Percentiles rank a stretch among this genome's conserved stretches.
Evolutionary conservation across 2,888 invertebrate genomes (phyloP).

Genomic region (Acrobasis suavella): DNA sequence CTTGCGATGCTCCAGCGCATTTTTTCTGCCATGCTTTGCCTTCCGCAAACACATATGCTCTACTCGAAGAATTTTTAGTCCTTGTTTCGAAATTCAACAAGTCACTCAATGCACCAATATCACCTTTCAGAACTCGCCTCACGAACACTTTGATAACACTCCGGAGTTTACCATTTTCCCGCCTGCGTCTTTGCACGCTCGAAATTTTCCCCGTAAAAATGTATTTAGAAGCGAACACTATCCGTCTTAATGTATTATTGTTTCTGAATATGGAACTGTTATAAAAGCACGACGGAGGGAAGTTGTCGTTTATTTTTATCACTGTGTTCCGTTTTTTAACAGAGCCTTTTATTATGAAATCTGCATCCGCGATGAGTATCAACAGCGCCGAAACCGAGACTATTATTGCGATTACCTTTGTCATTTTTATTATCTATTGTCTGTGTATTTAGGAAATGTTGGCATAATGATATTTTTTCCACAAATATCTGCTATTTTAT

Average conservation of each 20-base stretch:
- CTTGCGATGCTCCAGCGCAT: conserved; percentile 48
- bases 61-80: conserved; percentile 67
- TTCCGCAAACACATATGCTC: conserved; percentile 68
- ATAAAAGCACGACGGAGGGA: conserved; percentile 60
- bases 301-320: conserved; percentile 65
- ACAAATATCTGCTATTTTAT: conserved; percentile 22
- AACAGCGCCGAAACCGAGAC: conserved; percentile 44
- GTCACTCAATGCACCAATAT: conserved; percentile 69
- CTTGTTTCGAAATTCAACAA: conserved; percentile 72
- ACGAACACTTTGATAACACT: conserved; percentile 75
- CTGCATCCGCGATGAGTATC: conserved; percentile 53
- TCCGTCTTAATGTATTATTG: conserved; percentile 64
- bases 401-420: conserved; percentile 44
- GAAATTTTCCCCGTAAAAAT: conserved; percentile 80
- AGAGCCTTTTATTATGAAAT: conserved; percentile 67
- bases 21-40: conserved; percentile 51
- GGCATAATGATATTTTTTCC: conserved; percentile 17
- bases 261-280: conserved; percentile 70
- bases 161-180: conserved; percentile 52
- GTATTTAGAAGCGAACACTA: conserved; percentile 68
- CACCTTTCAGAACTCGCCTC: conserved; percentile 73
- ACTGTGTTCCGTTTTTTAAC: conserved; percentile 74
- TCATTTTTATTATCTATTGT: conserved; percentile 49
- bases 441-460: conserved; percentile 28
- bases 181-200: conserved; percentile 58